Evolutionary conservation across 2,797 vertebrate species (phyloP), one percentile per base, ranked within the genome.

Genomic region (Microtus agrestis): DNA sequence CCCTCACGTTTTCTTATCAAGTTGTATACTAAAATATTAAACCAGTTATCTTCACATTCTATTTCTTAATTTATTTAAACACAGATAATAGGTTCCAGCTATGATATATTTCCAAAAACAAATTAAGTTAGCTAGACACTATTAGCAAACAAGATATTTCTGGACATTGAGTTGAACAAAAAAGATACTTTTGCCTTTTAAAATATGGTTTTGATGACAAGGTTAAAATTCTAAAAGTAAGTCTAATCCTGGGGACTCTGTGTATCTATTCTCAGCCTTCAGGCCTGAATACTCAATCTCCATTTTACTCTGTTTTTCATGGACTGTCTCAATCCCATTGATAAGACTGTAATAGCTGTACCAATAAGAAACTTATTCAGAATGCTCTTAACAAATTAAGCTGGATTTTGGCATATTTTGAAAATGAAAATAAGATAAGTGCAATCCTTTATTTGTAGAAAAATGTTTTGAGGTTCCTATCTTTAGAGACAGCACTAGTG

Each of bases 341-440:
- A 21, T 91, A 46, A 65, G 6, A 61, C n/a, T 89, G 1, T 73
- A 81, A 59, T 89, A 87, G 31, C 25, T 40, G 7, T 6, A 13
- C 73, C 46, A 59, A 6, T 69, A 84, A 89, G 51, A 91, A 84
- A 89, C 9, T 40, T 65, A 77, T 59, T 91, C 43, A 59, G 5
- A 92, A 43, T n/a, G 8, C 6, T 48, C 31, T 76, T 91, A 67
- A 85, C 46, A 76, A 84, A 88, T 84, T 90, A 48, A 74, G 0
- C 8, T 78, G 46, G 29, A 10, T 61, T 86, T 96, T 82, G 48
- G 12, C 54, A 31, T 88, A 82, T 89, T 90, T 88, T 56, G 40
- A 93, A 27, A 86, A 94, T 77, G 59, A 87, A 96, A 74, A 43
- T 7, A 89, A 77, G 34, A 69, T 3, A 91, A 91, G 63, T 48